Evolutionary conservation across 2,797 vertebrate species (phyloP), one percentile per base, ranked within the genome.

Genomic region (Phoxinus dragarum): DNA sequence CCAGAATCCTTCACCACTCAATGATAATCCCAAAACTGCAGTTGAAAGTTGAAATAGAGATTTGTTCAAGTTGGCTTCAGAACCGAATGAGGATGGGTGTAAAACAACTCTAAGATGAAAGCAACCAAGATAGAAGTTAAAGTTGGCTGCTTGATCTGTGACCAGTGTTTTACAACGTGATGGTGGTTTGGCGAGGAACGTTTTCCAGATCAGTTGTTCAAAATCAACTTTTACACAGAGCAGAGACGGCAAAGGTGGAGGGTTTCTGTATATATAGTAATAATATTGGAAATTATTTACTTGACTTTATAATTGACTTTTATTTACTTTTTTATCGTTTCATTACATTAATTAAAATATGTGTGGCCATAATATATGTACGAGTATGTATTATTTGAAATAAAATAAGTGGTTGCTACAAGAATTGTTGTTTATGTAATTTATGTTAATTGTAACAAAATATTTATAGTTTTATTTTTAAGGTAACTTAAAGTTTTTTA

Each of bases 281-380:
- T 95, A 94, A 95, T 94, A 95, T 89, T 66, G 88, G 89, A 69
- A 84, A 42, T 91, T 90, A 91, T 49, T 49, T 16, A 49, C 47
- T 16, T 49, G 47, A 49, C 47, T 47, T 47, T 47, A 47, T 14
- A 47, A 47, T 90, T 92, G 90, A 52, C 36, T 77, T 77, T 69
- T 84, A 66, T 84, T 78, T 78, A 78, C 75, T 71, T 47, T 69
- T 69, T 54, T 67, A 71, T 52, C 1, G 31, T 79, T 61, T 71
- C 66, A 69, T 79, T 21, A 84, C 27, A 31, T 69, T 38, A 23
- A 56, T 77, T 77, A 84, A 66, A 52, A 34, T 66, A 27, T 56
- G 44, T 67, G 16, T 68, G 49, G 72, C 47, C 27, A 59, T 49
- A 54, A 52, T 85, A 66, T 74, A 64, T 81, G 67, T 78, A 23